Percentiles rank a stretch among this genome's conserved stretches.
Evolutionary conservation across 2,888 invertebrate genomes (phyloP).

Genomic region (Bembecia ichneumoniformis): DNA sequence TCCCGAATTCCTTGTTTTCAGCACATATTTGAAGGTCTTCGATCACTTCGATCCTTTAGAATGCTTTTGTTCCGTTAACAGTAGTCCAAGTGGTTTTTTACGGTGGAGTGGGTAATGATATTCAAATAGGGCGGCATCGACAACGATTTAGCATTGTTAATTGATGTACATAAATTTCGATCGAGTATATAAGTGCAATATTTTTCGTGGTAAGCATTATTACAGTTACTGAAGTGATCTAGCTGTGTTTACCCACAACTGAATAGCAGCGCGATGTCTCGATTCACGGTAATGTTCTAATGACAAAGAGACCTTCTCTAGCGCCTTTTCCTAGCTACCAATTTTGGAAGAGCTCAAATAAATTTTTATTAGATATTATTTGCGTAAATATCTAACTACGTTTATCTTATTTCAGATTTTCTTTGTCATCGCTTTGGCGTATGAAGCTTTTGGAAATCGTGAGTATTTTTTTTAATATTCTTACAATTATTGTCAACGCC

Average conservation of each 20-base stretch:
- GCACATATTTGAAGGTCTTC: not conserved
- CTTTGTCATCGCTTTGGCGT: constrained; percentile 59
- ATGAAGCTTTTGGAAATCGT: constrained; percentile 55
- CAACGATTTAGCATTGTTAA: constrained; percentile 59
- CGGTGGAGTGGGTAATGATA: constrained; percentile 18
- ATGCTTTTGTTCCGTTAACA: not conserved
- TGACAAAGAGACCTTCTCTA: too few relatives aligned
- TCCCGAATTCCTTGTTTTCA: constrained; percentile 16
- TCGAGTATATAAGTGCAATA: constrained; percentile 61
- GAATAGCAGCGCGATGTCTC: constrained; percentile 42
- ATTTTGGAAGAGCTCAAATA: not conserved
- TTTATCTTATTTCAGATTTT: constrained; percentile 37
- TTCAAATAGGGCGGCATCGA: constrained; percentile 57
- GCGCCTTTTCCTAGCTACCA: too few relatives aligned
- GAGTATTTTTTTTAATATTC: not conserved
- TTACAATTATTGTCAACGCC: not conserved
- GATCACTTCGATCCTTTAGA: not conserved
- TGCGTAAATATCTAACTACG: not conserved
- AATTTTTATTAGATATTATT: not conserved
- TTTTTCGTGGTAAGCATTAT: constrained; percentile 39
- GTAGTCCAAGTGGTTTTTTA: constrained; percentile 22
- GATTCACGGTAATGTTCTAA: constrained; percentile 49
- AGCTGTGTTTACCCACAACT: constrained; percentile 29
- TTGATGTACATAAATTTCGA: constrained; percentile 60
- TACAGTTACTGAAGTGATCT: constrained; percentile 37